Evolutionary conservation across 1,140 invertebrate species (phyloP).

Genomic region (Musca domestica): DNA sequence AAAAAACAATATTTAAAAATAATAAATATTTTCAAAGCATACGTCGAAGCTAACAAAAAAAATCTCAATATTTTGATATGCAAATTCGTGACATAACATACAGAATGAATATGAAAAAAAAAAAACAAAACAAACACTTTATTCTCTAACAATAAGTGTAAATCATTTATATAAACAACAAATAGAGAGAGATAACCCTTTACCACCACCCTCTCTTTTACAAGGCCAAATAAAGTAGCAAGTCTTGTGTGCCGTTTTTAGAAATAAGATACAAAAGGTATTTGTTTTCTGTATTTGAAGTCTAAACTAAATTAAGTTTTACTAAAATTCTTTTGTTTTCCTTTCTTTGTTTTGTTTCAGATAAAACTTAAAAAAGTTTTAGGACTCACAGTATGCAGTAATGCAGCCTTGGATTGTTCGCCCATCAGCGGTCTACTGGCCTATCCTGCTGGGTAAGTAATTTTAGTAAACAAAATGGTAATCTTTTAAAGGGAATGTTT

Average conservation of each 20-base stretch:
- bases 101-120: neutral
- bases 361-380: constrained; percentile 91
- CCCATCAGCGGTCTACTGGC: constrained; percentile 81
- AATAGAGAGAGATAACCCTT: neutral
- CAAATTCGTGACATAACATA: constrained; percentile 29
- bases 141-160: too few species aligned
- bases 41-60: neutral
- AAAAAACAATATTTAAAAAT: neutral
- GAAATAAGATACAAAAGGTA: neutral
- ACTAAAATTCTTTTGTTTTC: constrained; percentile 7
- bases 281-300: neutral
- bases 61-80: constrained; percentile 32
- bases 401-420: constrained; percentile 87
- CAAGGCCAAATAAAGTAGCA: neutral
- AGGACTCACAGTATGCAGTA: constrained; percentile 87
- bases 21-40: constrained; percentile 2
- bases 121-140: neutral
- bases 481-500: too few species aligned
- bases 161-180: neutral
- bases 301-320: too few species aligned
- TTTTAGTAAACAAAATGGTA: neutral
- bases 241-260: neutral
- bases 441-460: constrained; percentile 92
- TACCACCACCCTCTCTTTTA: neutral
- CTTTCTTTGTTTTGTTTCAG: constrained; percentile 59